Percentiles rank a stretch among this genome's conserved stretches.
phyloP scores from a whole-genome alignment of 2,888 invertebrate genomes.

The Lysandra coridon region DNA sequence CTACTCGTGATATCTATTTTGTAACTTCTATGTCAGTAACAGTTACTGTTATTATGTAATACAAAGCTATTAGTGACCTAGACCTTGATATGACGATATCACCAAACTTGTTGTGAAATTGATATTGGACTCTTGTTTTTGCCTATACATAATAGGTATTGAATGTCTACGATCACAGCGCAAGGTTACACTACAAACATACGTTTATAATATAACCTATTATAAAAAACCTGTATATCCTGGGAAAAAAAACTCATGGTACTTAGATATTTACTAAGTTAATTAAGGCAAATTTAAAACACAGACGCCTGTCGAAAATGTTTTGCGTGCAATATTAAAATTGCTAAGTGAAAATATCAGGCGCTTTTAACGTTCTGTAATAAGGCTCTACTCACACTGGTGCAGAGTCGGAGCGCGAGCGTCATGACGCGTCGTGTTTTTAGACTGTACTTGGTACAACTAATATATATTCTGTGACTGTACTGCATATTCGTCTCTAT shows the following conservation, averaged over 20 bases:
- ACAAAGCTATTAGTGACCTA: neutral
- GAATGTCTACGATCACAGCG: neutral
- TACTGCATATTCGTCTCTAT: too few relatives aligned
- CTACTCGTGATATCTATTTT: too few relatives aligned
- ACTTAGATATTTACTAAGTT: too few relatives aligned
- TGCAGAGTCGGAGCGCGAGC: too few relatives aligned
- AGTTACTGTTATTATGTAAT: neutral
- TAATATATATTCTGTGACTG: too few relatives aligned
- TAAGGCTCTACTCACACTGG: too few relatives aligned
- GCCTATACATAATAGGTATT: too few relatives aligned
- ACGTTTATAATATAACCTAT: too few relatives aligned
- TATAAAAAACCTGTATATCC: neutral
- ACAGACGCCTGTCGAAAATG: neutral
- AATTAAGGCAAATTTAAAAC: neutral
- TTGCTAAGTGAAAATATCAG: neutral
- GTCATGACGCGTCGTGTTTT: too few relatives aligned
- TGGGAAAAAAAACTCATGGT: neutral
- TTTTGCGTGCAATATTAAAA: neutral
- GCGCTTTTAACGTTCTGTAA: neutral
- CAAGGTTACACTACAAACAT: too few relatives aligned
- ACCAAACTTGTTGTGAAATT: neutral
- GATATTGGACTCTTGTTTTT: neutral
- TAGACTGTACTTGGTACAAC: too few relatives aligned
- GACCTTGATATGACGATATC: slow-evolving; percentile 2
- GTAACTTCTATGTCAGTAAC: neutral